These are phyloP conservation scores for Cynodonichthys magdalenae DNA, from an alignment of 2,797 vertebrate species.

Conservation along the genomic window DNA sequence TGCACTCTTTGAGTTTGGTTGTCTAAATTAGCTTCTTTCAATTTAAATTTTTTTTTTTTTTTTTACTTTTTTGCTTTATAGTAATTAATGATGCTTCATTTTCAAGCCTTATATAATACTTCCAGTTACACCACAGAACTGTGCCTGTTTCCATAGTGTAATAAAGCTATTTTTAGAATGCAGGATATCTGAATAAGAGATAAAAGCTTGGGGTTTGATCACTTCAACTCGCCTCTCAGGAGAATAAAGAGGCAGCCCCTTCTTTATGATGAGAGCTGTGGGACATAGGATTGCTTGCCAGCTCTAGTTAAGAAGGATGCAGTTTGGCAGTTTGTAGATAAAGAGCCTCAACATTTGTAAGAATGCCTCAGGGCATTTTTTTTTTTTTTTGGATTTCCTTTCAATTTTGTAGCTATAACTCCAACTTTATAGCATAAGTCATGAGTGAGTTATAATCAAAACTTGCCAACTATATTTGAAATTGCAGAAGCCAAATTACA, in stretches of 20 bases:
- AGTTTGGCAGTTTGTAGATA: slow-evolving; percentile 10
- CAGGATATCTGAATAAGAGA: slow-evolving; percentile 66
- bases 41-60: slow-evolving; percentile 1
- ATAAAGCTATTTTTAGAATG: slow-evolving; percentile 63
- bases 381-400: not conserved
- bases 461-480: slow-evolving; percentile 1
- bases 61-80: slow-evolving; percentile 4
- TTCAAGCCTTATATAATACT: not conserved
- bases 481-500: slow-evolving; percentile 18
- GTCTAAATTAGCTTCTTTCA: slow-evolving; percentile 2
- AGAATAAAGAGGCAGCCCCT: slow-evolving; percentile 25
- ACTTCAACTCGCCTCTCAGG: slow-evolving; percentile 43
- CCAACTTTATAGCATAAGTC: slow-evolving; percentile 3
- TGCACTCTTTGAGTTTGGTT: not conserved
- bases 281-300: slow-evolving; percentile 31
- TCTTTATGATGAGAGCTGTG: slow-evolving; percentile 24
- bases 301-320: slow-evolving; percentile 30
- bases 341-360: not conserved
- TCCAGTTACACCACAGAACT: slow-evolving; percentile 11
- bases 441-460: slow-evolving; percentile 10
- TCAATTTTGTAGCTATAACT: slow-evolving; percentile 1
- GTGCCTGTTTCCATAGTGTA: slow-evolving; percentile 45
- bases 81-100: not conserved
- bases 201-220: slow-evolving; percentile 63
- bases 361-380: not conserved